A percentile compares a stretch with the other conserved stretches of the same genome.
phyloP scores from a whole-genome alignment of 2,797 vertebrate genomes.

The Poeciliopsis gracilis region DNA sequence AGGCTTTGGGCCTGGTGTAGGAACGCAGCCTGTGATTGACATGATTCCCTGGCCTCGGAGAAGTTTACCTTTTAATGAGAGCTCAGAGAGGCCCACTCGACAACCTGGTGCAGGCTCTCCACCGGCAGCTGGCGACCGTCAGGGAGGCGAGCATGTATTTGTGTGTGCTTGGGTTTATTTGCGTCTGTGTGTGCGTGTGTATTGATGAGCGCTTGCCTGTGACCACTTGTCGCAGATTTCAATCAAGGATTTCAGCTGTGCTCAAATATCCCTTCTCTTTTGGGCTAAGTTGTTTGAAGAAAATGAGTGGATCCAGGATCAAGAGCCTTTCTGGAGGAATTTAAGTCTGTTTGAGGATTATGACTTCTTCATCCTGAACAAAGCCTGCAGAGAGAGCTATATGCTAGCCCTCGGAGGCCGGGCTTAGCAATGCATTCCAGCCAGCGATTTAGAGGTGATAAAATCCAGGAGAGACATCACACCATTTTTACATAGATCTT shows the following conservation, averaged over 20 bases:
- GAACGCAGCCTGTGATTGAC: slow-evolving; percentile 84
- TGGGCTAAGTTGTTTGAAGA: slow-evolving; percentile 82
- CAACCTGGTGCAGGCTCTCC: slow-evolving; percentile 56
- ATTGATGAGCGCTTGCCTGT: slow-evolving; percentile 22
- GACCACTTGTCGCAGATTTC: slow-evolving; percentile 82
- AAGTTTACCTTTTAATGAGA: slow-evolving; percentile 89
- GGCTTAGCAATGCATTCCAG: slow-evolving; percentile 75
- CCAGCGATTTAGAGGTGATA: slow-evolving; percentile 72
- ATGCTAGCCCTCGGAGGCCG: slow-evolving; percentile 75
- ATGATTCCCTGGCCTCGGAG: slow-evolving; percentile 77
- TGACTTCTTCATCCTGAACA: slow-evolving; percentile 86
- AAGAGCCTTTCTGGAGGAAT: slow-evolving; percentile 87
- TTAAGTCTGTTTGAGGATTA: slow-evolving; percentile 89
- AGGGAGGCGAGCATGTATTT: slow-evolving; percentile 47
- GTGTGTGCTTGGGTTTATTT: slow-evolving; percentile 36
- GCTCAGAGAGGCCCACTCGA: slow-evolving; percentile 74
- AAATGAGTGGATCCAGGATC: slow-evolving; percentile 88
- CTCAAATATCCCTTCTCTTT: slow-evolving; percentile 79
- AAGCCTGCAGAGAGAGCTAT: slow-evolving; percentile 79
- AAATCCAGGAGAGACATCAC: slow-evolving; percentile 61
- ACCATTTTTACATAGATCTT: slow-evolving; percentile 56
- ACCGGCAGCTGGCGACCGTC: slow-evolving; percentile 54
- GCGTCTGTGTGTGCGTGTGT: slow-evolving; percentile 27
- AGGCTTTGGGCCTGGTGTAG: slow-evolving; percentile 77
- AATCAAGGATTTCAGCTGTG: slow-evolving; percentile 78